Conservation (phyloP, 2,888 invertebrate genomes). For the Thysanoteuthis rhombus region DNA sequence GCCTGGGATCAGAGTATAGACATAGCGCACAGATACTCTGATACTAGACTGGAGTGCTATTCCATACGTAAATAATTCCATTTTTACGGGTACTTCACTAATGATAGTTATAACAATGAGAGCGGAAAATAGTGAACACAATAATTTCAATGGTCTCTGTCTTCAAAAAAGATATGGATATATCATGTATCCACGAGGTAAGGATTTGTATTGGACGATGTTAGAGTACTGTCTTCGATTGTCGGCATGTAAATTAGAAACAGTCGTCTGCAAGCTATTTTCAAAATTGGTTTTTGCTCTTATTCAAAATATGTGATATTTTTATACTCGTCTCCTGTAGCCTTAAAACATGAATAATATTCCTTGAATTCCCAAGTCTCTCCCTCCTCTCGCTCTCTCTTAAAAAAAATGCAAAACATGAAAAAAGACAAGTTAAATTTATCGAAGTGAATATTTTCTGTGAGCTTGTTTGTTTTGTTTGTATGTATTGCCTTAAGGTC, state of each 20-base stretch:
- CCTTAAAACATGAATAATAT: background rate
- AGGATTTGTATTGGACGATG: too few relatives aligned
- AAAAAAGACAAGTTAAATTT: background rate
- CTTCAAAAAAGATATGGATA: too few relatives aligned
- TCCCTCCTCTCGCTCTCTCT: background rate
- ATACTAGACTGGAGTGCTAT: too few relatives aligned
- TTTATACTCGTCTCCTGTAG: background rate
- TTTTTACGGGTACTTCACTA: too few relatives aligned
- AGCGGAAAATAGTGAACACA: too few relatives aligned
- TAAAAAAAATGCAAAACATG: background rate
- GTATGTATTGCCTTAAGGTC: background rate
- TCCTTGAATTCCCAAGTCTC: background rate
- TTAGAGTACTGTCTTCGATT: too few relatives aligned
- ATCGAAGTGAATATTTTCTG: background rate
- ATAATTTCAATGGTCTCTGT: too few relatives aligned
- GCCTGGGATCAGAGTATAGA: too few relatives aligned
- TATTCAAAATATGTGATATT: background rate
- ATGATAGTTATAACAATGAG: too few relatives aligned
- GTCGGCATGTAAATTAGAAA: background rate
- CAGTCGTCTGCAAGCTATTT: background rate
- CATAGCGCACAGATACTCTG: too few relatives aligned
- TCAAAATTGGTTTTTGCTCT: background rate
- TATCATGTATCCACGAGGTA: too few relatives aligned
- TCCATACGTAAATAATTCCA: too few relatives aligned
- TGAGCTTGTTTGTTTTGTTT: background rate